Conservation (phyloP, 30 jellyfish, hydroid and myxozoan genomes). For the Catostylus mosaicus region DNA sequence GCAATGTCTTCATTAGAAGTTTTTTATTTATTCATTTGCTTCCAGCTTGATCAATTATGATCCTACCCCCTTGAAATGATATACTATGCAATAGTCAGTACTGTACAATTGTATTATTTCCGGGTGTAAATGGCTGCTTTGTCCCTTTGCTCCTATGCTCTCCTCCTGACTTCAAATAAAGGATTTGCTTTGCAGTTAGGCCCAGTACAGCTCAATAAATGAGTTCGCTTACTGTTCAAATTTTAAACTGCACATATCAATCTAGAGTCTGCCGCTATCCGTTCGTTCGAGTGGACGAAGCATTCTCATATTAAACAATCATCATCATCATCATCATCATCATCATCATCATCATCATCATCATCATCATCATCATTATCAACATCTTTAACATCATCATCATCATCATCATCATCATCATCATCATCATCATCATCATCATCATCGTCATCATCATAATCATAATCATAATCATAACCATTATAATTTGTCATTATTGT, state of each 20-base stretch:
- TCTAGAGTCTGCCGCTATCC: slow-evolving; percentile 37
- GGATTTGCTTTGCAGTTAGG: slow-evolving; percentile 23
- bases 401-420: neutral
- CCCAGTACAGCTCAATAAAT: slow-evolving; percentile 24
- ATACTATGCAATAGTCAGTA: no score
- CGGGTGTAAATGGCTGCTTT: no score
- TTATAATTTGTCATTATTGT: neutral
- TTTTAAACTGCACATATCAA: slow-evolving; percentile 15
- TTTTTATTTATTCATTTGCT: no score
- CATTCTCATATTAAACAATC: slow-evolving; percentile 14
- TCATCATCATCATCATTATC: neutral
- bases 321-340: neutral
- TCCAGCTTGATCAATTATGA: neutral
- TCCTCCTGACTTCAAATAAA: neutral
- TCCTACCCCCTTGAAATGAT: neutral
- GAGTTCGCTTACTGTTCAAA: slow-evolving; percentile 7
- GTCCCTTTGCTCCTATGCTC: neutral
- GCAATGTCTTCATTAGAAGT: no score
- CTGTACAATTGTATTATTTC: no score
- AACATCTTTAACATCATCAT: neutral
- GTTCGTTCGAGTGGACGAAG: slow-evolving; percentile 26
- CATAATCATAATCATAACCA: neutral
- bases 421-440: neutral
- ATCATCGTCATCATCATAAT: neutral
- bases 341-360: neutral